Conservation (phyloP, 1,140 invertebrate genomes). For the Zaprionus africanus region DNA sequence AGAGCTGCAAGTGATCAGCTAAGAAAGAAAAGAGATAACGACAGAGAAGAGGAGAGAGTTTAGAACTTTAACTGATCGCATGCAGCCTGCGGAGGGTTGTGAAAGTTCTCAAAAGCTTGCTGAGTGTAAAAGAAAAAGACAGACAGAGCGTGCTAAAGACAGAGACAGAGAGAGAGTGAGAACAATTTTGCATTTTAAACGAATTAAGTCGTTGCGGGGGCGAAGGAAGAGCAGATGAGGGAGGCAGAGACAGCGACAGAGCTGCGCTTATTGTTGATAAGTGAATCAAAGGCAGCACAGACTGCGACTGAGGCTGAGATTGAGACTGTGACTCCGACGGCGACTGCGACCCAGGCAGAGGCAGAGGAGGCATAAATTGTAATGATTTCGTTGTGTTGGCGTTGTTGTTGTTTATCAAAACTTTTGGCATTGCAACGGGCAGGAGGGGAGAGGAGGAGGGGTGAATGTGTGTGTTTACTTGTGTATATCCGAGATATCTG, state of each 20-base stretch:
- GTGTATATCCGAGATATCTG: constrained; percentile 15
- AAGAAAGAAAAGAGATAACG: background rate
- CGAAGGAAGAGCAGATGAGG: background rate
- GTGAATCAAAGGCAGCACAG: constrained; percentile 36
- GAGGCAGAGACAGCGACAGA: constrained; percentile 2
- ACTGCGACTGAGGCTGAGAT: background rate
- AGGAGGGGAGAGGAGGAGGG: background rate
- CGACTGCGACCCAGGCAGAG: background rate
- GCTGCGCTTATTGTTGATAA: constrained; percentile 40
- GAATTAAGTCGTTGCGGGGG: constrained; percentile 41
- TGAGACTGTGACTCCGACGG: background rate
- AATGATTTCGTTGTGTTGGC: constrained; percentile 11
- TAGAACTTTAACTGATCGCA: constrained; percentile 4
- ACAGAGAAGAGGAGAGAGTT: background rate
- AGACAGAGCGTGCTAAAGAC: background rate
- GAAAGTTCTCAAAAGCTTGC: constrained; percentile 19
- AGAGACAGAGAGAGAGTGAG: background rate
- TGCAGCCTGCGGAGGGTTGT: background rate
- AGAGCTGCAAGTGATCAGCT: background rate
- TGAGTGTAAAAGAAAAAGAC: constrained; percentile 13
- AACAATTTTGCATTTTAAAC: constrained; percentile 66
- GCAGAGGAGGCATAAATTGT: constrained; percentile 10
- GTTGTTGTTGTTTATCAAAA: constrained; percentile 33
- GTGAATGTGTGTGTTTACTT: background rate
- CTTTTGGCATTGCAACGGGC: constrained; percentile 38